Conservation (phyloP, 30 jellyfish, hydroid and myxozoan species). For the Chrysaora quinquecirrha region DNA sequence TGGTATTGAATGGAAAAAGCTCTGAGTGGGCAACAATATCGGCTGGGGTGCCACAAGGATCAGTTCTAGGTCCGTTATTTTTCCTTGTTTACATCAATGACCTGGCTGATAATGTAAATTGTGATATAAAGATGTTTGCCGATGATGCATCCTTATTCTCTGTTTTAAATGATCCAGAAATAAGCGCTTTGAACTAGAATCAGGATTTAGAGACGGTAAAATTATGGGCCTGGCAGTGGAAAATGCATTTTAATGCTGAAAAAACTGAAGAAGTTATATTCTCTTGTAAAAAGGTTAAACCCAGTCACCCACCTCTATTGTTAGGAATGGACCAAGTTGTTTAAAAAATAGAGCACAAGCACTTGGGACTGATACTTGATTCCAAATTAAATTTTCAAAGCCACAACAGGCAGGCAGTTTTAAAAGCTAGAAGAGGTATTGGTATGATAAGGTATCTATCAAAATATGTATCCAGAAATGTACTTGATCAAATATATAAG, state of each 20-base stretch:
- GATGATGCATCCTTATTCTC: slow-evolving; percentile 66
- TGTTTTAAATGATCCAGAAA: slow-evolving; percentile 28
- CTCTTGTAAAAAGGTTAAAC: neutral
- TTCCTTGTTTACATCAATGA: slow-evolving; percentile 65
- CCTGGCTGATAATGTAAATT: slow-evolving; percentile 39
- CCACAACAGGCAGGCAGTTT: slow-evolving; percentile 19
- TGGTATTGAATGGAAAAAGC: slow-evolving; percentile 46
- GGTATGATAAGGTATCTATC: too few relatives aligned
- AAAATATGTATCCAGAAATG: too few relatives aligned
- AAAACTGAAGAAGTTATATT: too few relatives aligned
- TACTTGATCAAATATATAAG: too few relatives aligned
- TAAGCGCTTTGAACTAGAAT: neutral
- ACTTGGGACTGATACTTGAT: slow-evolving; percentile 19
- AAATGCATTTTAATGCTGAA: too few relatives aligned
- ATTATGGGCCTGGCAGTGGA: too few relatives aligned
- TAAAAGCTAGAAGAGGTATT: too few relatives aligned
- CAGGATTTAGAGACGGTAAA: neutral
- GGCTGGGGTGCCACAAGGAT: slow-evolving; percentile 78
- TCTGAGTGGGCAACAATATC: slow-evolving; percentile 57
- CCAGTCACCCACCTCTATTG: neutral
- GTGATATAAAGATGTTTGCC: slow-evolving; percentile 62
- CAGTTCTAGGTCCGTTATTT: slow-evolving; percentile 62
- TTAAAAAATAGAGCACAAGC: slow-evolving; percentile 4
- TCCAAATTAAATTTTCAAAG: slow-evolving; percentile 11
- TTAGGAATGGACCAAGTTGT: neutral